phyloP scores from a whole-genome alignment of 2,888 invertebrate genomes.

The Philaethria dido region DNA sequence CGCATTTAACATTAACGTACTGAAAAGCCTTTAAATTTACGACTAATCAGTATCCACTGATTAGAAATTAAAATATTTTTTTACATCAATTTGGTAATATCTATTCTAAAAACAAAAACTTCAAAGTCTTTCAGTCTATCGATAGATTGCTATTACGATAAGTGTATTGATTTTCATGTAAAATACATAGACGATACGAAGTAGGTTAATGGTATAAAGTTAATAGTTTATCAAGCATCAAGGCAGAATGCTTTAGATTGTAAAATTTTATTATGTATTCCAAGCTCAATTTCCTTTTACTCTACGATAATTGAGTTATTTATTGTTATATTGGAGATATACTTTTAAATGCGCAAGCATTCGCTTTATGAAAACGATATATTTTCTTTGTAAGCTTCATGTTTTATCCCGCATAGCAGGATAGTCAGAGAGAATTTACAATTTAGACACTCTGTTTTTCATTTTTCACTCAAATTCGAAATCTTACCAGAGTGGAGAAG shows the following conservation, averaged over 20 bases:
- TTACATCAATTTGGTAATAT: conserved; percentile 41
- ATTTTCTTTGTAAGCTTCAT: too few relatives aligned
- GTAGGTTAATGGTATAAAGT: conserved; percentile 27
- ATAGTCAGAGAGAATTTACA: too few relatives aligned
- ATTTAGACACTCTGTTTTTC: too few relatives aligned
- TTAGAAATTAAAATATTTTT: too few relatives aligned
- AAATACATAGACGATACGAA: conserved; percentile 18
- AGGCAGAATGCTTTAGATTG: conserved; percentile 2
- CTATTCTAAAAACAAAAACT: conserved; percentile 23
- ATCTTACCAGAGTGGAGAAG: too few relatives aligned
- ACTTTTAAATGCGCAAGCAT: not conserved
- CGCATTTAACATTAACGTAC: too few relatives aligned
- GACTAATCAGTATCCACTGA: not conserved
- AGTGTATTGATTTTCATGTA: conserved; percentile 30
- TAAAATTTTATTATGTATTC: not conserved
- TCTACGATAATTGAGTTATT: not conserved
- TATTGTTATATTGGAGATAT: not conserved
- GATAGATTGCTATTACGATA: conserved; percentile 32
- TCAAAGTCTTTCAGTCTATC: conserved; percentile 24
- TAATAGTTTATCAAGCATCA: conserved; percentile 23
- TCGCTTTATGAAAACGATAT: not conserved
- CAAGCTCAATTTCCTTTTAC: not conserved
- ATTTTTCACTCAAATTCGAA: too few relatives aligned
- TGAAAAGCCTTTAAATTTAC: not conserved
- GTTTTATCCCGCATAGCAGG: too few relatives aligned